Evolutionary conservation across 1,140 invertebrate species (phyloP), one percentile per base, ranked within the genome.

Genomic region (Bombus polaris): DNA sequence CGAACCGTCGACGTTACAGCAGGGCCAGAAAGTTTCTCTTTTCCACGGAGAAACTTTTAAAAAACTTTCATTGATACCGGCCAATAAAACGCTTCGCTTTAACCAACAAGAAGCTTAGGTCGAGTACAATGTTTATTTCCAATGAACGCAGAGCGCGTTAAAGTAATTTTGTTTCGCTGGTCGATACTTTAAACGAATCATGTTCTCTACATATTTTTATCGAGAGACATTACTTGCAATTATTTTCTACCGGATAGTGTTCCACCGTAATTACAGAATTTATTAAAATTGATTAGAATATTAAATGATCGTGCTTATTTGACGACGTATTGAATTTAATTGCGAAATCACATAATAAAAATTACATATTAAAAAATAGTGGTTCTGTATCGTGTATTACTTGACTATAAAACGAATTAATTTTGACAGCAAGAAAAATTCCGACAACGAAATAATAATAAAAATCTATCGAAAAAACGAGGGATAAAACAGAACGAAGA

Each of bases 71-170:
- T 42, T 28, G 35, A 42, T 39, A 32, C 25, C 12, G 18, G 35
- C 35, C 44, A 47, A 71, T 81, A 59, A 72, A 71, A 71, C 39
- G 70, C 28, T 39, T 81, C 44, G 78, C 57, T 70, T 81, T 37
- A 25, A 25, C 59, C 59, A 6, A 9, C 2, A 15, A 15, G 35
- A 72, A 81, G 10, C 35, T 72, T 15, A 35, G 10, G 3, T 8
- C 4, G 18, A 72, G 32, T 22, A 57, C 44, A 47, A 70, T 35
- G 78, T 37, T 62, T 37, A 39, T 47, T 39, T 28, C 9, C 35
- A 44, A 13, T 25, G 32, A 37, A 10, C 71, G 59, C 12, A 12
- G 5, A 8, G 18, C 2, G 39, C n/a, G 13, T 78, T 39, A 25
- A 44, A 37, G 22, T 80, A 80, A 80, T 71, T 70, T 70, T 25